A percentile compares a stretch with the other conserved stretches of the same genome.
Conservation (phyloP, 2,113 vertebrate genomes). For the Epinephelus lanceolatus region DNA sequence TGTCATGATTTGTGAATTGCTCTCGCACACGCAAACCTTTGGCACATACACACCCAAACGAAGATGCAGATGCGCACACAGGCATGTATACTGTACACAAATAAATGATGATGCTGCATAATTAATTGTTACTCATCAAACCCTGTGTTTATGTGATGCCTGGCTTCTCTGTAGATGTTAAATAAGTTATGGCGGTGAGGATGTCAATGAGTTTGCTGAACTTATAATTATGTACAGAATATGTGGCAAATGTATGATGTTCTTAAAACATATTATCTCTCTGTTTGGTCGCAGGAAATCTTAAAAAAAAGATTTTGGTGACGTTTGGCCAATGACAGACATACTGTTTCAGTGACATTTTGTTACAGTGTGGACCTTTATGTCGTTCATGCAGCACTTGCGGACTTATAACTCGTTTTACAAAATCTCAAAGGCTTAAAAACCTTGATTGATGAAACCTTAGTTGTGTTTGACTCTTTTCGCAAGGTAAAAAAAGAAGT, state of each 20-base stretch:
- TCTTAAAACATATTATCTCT: neutral
- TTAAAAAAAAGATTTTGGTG: neutral
- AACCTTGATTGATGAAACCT: neutral
- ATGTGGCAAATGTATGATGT: neutral
- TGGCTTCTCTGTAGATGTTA: neutral
- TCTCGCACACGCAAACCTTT: constrained; percentile 20
- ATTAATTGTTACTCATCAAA: constrained; percentile 3
- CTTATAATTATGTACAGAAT: neutral
- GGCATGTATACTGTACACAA: constrained; percentile 13
- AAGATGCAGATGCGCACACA: constrained; percentile 7
- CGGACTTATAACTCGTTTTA: neutral
- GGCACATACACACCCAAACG: constrained; percentile 19
- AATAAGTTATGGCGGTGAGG: constrained; percentile 22
- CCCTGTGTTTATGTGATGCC: neutral
- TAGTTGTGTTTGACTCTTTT: neutral
- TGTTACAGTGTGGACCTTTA: too few species aligned
- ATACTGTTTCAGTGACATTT: too few species aligned
- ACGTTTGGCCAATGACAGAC: too few species aligned
- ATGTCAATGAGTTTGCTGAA: neutral
- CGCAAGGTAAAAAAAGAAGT: neutral
- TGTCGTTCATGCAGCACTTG: neutral
- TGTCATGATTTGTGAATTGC: constrained; percentile 54
- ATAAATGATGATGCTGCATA: constrained; percentile 45
- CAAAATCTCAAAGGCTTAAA: neutral
- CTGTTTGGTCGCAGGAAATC: neutral